These are phyloP conservation scores for Drosophila pachea DNA, from an alignment of 1,140 invertebrate species.

Conservation along the genomic window DNA sequence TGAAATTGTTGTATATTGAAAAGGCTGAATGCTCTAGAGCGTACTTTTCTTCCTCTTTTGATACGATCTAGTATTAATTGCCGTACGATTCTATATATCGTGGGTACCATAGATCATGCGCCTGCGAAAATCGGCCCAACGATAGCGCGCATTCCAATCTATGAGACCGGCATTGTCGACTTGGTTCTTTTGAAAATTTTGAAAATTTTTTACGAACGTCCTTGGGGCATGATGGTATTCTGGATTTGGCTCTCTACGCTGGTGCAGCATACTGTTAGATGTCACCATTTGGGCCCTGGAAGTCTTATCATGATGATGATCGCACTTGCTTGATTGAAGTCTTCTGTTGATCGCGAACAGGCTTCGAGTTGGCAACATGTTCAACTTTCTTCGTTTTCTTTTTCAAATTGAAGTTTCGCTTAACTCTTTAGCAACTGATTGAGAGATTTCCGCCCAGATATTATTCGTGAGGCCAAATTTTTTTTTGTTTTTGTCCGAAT, in stretches of 20 bases:
- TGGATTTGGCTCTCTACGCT: constrained; percentile 36
- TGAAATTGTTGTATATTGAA: too few species aligned
- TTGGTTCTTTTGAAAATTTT: constrained; percentile 20
- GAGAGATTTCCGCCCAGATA: too few species aligned
- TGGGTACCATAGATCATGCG: constrained; percentile 44
- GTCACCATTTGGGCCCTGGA: not conserved
- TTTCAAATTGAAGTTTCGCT: constrained; percentile 1
- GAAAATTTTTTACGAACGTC: constrained; percentile 35
- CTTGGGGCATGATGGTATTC: constrained; percentile 47
- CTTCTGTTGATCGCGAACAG: not conserved
- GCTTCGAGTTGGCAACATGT: not conserved
- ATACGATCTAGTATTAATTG: too few species aligned
- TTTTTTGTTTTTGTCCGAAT: too few species aligned
- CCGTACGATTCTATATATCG: constrained; percentile 45
- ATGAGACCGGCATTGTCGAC: not conserved
- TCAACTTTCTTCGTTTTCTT: not conserved
- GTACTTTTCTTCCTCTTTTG: too few species aligned
- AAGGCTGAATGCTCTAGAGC: too few species aligned
- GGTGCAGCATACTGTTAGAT: not conserved
- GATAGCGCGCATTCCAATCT: constrained; percentile 39
- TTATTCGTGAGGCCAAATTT: too few species aligned
- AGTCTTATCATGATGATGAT: not conserved
- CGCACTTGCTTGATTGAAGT: not conserved
- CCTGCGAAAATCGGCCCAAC: constrained; percentile 50
- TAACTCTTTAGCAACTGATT: too few species aligned